Conservation (phyloP, 2,888 invertebrate species). For the Bellardia bayeri region DNA sequence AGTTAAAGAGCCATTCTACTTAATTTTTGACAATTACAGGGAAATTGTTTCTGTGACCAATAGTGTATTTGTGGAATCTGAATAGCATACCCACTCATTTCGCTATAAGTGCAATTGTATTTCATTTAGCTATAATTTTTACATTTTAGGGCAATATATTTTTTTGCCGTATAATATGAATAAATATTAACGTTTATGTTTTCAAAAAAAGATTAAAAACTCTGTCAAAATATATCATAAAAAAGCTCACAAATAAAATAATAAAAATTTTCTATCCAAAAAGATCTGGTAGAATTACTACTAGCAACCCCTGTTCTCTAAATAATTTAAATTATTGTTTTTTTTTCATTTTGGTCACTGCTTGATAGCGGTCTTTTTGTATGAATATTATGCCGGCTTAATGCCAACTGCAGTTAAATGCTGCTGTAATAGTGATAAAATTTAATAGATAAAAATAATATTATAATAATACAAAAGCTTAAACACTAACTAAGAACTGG, state of each 20-base stretch:
- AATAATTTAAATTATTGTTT: not conserved
- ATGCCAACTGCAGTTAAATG: constrained; percentile 63
- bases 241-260: not conserved
- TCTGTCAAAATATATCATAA: no score
- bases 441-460: constrained; percentile 59
- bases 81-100: no score
- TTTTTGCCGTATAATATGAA: no score
- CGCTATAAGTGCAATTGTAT: no score
- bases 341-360: not conserved
- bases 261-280: not conserved
- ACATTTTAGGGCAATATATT: no score
- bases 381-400: constrained; percentile 46
- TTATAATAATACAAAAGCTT: constrained; percentile 32
- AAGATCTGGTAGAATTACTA: not conserved
- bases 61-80: no score
- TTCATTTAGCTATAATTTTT: no score
- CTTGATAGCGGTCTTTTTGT: constrained; percentile 4
- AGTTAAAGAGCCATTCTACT: no score
- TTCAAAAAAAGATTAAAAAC: no score
- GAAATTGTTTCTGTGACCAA: no score
- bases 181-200: no score
- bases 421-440: constrained; percentile 50
- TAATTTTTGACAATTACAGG: no score
- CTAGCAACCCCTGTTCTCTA: not conserved
- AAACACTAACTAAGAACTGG: not conserved